Evolutionary conservation across 2,888 invertebrate genomes (phyloP).

Genomic region (Slavum lentiscoides): DNA sequence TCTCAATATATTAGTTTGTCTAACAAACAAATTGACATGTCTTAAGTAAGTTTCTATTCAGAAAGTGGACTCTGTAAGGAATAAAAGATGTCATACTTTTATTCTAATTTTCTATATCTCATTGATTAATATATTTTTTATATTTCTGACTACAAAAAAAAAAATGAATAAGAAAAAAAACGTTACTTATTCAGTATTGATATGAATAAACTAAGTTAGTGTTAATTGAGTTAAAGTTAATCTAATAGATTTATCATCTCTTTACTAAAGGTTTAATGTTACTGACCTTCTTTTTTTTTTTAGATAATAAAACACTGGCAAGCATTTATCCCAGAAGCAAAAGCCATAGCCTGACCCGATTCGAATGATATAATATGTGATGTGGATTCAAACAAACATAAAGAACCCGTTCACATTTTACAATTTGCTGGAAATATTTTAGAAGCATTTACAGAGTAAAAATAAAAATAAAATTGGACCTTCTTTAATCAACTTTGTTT

Average conservation of each 20-base stretch:
- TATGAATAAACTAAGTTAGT: no score
- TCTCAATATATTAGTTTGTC: no score
- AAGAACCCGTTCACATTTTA: constrained; percentile 44
- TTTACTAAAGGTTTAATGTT: neutral
- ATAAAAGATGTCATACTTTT: no score
- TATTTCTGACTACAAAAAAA: no score
- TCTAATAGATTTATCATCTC: no score
- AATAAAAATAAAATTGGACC: neutral
- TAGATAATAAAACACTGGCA: constrained; percentile 95
- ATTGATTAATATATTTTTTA: no score
- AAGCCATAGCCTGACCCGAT: constrained; percentile 54
- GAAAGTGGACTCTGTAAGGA: no score
- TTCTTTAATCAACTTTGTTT: neutral
- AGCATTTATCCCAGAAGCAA: constrained; percentile 88
- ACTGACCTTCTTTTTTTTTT: constrained; percentile 55
- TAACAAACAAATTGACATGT: no score
- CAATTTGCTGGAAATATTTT: constrained; percentile 48
- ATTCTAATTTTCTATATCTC: no score
- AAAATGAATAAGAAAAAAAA: no score
- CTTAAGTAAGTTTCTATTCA: no score
- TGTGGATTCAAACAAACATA: constrained; percentile 17
- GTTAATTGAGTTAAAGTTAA: no score
- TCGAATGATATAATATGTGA: constrained; percentile 10
- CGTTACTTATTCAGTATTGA: neutral
- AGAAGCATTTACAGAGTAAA: constrained; percentile 36